Conservation (phyloP, 2,888 invertebrate genomes). For the Zaprionus lineosus region DNA sequence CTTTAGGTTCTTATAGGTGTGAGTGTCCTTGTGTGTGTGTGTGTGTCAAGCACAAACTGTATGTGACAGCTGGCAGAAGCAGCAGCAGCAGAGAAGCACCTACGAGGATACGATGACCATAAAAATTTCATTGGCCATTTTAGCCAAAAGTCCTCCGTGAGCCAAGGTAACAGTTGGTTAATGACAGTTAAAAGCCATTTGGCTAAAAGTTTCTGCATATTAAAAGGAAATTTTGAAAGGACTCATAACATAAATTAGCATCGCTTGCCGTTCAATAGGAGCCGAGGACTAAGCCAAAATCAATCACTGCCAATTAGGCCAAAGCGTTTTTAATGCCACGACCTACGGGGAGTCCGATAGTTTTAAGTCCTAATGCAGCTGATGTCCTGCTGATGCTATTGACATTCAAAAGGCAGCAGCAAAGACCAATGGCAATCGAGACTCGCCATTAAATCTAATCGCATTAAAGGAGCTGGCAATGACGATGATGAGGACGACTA, state of each 20-base stretch:
- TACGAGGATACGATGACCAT: slow-evolving; percentile 46
- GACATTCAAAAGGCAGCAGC: slow-evolving; percentile 30
- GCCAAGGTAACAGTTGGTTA: slow-evolving; percentile 69
- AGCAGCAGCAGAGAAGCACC: background rate
- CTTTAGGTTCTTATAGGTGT: too few species aligned
- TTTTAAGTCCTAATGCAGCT: slow-evolving; percentile 56
- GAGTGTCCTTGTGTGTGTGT: too few species aligned
- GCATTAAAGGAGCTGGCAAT: slow-evolving; percentile 72
- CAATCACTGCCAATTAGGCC: slow-evolving; percentile 72
- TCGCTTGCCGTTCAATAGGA: background rate
- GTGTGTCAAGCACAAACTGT: slow-evolving; percentile 15
- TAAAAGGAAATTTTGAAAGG: slow-evolving; percentile 66
- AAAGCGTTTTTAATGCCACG: slow-evolving; percentile 68
- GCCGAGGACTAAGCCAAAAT: slow-evolving; percentile 35
- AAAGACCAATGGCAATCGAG: slow-evolving; percentile 40
- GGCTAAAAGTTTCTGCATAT: slow-evolving; percentile 74
- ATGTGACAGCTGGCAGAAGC: slow-evolving; percentile 45
- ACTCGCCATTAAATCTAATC: slow-evolving; percentile 79
- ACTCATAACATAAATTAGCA: slow-evolving; percentile 53
- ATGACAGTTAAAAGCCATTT: slow-evolving; percentile 76
- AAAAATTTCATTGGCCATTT: slow-evolving; percentile 76
- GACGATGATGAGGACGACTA: too few species aligned
- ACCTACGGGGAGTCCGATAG: slow-evolving; percentile 45
- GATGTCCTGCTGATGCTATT: slow-evolving; percentile 51
- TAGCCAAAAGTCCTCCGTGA: slow-evolving; percentile 30